Evolutionary conservation across 2,113 vertebrate genomes (phyloP).

Genomic region (Jacana jacana): DNA sequence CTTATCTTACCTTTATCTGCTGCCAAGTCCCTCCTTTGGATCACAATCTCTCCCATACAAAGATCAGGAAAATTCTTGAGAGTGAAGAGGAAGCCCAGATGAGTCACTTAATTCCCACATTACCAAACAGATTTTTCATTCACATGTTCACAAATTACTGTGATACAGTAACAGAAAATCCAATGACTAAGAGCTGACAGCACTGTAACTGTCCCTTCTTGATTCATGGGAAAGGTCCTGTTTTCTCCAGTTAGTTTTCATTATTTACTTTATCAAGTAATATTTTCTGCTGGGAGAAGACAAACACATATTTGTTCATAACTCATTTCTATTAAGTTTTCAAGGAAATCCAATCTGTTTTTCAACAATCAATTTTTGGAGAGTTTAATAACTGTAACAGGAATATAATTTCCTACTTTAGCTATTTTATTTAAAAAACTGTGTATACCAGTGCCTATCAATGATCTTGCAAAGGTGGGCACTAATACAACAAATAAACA

Average conservation of each 20-base stretch:
- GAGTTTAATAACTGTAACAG: not conserved
- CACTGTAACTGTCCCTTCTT: not conserved
- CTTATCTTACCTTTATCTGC: not conserved
- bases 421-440: not conserved
- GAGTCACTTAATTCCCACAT: not conserved
- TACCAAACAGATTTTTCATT: not conserved
- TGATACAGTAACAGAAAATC: not conserved
- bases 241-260: not conserved
- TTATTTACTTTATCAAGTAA: not conserved
- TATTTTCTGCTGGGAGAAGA: not conserved
- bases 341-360: not conserved
- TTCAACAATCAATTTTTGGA: not conserved
- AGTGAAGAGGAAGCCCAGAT: not conserved
- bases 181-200: not conserved
- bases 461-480: not conserved
- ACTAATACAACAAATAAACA: not conserved
- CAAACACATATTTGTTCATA: not conserved
- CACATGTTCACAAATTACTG: not conserved
- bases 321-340: not conserved
- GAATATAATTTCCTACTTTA: not conserved
- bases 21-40: not conserved
- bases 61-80: not conserved
- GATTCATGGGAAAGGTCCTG: not conserved
- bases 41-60: not conserved
- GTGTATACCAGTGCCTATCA: not conserved